Percentiles rank a stretch among this genome's conserved stretches.
Evolutionary conservation across 2,888 invertebrate species (phyloP).

Genomic region (Drosophila paracracens): DNA sequence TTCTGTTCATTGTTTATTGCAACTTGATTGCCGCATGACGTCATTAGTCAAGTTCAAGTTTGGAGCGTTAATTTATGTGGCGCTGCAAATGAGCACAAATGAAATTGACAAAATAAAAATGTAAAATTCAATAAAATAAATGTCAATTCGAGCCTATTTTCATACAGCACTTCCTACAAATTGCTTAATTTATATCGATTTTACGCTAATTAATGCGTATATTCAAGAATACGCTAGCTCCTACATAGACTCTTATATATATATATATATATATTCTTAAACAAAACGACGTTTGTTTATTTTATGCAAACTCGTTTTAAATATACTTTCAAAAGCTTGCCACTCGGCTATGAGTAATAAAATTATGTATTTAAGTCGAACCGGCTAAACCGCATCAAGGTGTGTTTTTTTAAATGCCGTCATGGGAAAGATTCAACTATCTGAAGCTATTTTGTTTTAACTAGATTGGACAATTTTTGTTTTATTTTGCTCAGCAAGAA

Average conservation of each 20-base stretch:
- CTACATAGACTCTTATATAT: neutral
- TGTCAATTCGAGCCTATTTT: constrained; percentile 6
- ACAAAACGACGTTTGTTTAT: neutral
- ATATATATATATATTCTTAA: neutral
- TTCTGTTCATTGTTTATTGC: constrained; percentile 71
- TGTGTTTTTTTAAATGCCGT: neutral
- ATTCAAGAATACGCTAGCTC: neutral
- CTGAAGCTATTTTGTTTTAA: neutral
- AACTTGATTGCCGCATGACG: constrained; percentile 68
- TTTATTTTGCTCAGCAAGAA: neutral
- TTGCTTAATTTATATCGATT: constrained; percentile 32
- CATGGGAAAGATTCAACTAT: neutral
- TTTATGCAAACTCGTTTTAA: constrained; percentile 11
- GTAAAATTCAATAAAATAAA: constrained; percentile 12
- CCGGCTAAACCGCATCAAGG: neutral
- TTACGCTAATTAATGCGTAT: constrained; percentile 34
- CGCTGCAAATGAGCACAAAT: constrained; percentile 53
- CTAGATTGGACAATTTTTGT: neutral
- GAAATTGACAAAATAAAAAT: constrained; percentile 18
- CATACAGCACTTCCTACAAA: constrained; percentile 19
- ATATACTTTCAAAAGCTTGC: constrained; percentile 1
- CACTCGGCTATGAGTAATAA: constrained; percentile 8
- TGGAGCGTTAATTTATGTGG: constrained; percentile 59
- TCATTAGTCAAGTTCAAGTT: constrained; percentile 76
- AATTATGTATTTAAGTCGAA: neutral